Evolutionary conservation across 2,888 invertebrate species (phyloP).

Genomic region (Cerastoderma edule): DNA sequence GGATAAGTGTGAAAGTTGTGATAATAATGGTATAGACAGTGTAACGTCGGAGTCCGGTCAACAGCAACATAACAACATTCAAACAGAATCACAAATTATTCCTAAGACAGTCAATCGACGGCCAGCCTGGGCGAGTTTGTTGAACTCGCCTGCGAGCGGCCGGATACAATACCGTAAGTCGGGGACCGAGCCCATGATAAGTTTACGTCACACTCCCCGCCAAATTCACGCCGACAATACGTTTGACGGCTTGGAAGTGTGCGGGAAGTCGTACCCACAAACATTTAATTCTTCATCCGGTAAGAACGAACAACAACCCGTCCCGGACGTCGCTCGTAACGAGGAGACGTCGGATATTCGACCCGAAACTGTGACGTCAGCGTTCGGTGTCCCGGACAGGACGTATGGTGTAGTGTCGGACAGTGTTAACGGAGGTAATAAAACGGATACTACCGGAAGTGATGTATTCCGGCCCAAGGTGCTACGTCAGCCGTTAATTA

Average conservation of each 20-base stretch:
- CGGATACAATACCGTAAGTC: constrained; percentile 58
- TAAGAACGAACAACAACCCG: not conserved
- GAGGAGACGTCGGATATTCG: not conserved
- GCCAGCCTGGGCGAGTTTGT: constrained; percentile 25
- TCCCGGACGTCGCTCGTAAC: not conserved
- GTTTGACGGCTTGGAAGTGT: constrained; percentile 54
- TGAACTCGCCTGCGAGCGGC: constrained; percentile 36
- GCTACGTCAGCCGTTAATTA: constrained; percentile 26
- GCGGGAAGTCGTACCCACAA: constrained; percentile 55
- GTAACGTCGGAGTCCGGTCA: not conserved
- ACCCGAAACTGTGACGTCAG: constrained; percentile 9
- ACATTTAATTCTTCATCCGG: constrained; percentile 10
- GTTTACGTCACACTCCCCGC: constrained; percentile 45
- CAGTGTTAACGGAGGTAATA: constrained; percentile 8
- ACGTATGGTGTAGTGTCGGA: not conserved
- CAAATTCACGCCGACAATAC: constrained; percentile 26
- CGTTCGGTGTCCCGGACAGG: constrained; percentile 5
- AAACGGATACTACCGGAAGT: constrained; percentile 3
- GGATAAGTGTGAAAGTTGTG: constrained; percentile 2
- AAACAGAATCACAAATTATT: constrained; percentile 13
- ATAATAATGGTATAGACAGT: constrained; percentile 10
- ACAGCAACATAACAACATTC: not conserved
- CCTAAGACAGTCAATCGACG: constrained; percentile 14
- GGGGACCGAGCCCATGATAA: constrained; percentile 54
- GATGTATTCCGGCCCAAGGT: constrained; percentile 20